These are phyloP conservation scores for Aix galericulata DNA, from an alignment of 2,113 vertebrate species.

Conservation along the genomic window DNA sequence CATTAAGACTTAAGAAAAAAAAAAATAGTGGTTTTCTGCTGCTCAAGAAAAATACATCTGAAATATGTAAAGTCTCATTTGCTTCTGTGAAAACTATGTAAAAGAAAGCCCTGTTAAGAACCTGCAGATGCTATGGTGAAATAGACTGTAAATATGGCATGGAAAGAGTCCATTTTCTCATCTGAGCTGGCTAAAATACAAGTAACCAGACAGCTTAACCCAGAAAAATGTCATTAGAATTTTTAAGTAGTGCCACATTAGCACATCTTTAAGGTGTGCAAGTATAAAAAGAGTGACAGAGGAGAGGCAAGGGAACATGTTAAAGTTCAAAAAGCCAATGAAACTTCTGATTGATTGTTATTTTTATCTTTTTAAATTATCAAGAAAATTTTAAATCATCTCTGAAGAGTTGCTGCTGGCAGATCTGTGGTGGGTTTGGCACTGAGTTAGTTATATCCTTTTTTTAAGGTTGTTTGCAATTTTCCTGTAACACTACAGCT, in stretches of 20 bases:
- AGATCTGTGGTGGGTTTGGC: background rate
- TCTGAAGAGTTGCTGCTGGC: background rate
- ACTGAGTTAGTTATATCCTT: background rate
- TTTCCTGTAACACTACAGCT: background rate
- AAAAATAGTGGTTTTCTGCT: background rate
- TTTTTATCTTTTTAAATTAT: background rate
- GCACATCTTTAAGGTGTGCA: background rate
- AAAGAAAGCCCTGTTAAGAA: background rate
- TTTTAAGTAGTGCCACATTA: background rate
- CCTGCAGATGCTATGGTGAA: background rate
- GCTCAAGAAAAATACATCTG: background rate
- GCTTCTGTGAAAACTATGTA: background rate
- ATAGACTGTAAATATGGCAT: background rate
- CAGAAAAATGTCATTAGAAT: background rate
- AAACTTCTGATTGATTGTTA: background rate
- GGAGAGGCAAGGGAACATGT: background rate
- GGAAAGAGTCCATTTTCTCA: background rate
- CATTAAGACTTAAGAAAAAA: background rate
- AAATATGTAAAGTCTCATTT: background rate
- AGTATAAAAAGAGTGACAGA: background rate
- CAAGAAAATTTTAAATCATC: background rate
- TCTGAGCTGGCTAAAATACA: background rate
- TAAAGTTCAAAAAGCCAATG: background rate
- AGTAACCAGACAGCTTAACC: background rate
- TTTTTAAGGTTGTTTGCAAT: background rate